These are phyloP conservation scores for Oryzias dopingdopingensis DNA, from an alignment of 2,797 vertebrate genomes.

Conservation along the genomic window DNA sequence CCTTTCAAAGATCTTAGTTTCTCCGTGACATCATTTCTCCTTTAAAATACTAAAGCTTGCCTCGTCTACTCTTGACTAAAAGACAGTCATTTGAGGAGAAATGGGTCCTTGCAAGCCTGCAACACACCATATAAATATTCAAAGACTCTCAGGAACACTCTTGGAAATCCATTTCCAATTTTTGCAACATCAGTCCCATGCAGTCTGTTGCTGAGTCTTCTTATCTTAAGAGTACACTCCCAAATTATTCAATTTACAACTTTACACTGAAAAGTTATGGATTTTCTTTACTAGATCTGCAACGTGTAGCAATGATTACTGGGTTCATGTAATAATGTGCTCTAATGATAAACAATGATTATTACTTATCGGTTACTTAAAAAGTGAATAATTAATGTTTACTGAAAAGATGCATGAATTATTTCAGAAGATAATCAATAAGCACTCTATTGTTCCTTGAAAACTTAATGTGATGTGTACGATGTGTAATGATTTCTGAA, in stretches of 20 bases:
- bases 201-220: constrained; percentile 60
- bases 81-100: constrained; percentile 16
- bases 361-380: too few relatives aligned
- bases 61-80: constrained; percentile 26
- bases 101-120: constrained; percentile 16
- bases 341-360: too few relatives aligned
- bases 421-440: too few relatives aligned
- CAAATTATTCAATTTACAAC: constrained; percentile 34
- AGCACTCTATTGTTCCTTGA: too few relatives aligned
- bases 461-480: too few relatives aligned
- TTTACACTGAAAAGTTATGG: not conserved
- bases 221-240: constrained; percentile 51
- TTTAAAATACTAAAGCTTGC: constrained; percentile 24
- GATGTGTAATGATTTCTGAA: too few relatives aligned
- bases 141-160: constrained; percentile 23
- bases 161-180: constrained; percentile 49
- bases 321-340: too few relatives aligned
- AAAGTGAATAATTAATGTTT: too few relatives aligned
- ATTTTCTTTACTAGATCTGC: constrained; percentile 5
- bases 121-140: constrained; percentile 40
- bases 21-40: constrained; percentile 15
- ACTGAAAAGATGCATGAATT: too few relatives aligned
- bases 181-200: constrained; percentile 56
- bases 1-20: constrained; percentile 24
- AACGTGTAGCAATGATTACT: not conserved